Evolutionary conservation across 2,113 vertebrate species (phyloP), one percentile per base, ranked within the genome.

Genomic region (Pachyramphus minor): DNA sequence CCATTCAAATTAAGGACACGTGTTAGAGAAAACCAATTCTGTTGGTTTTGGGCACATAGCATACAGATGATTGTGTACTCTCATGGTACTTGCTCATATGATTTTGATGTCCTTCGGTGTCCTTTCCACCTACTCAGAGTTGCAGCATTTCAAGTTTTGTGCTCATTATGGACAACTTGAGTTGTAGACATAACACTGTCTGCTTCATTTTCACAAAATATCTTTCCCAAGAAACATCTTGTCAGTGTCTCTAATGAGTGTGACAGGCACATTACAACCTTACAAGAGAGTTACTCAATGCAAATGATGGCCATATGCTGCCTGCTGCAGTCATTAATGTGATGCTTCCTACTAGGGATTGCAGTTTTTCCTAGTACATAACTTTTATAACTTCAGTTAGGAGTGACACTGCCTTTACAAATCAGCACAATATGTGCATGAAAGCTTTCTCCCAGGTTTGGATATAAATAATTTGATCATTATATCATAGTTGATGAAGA

Each of bases 81-180:
- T 90, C 21, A 5, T 21, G 42, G 60, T 58, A n/a, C 49, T 59
- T 45, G 27, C 28, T 89, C 14, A 4, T 84, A 87, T 91, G 72
- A 23, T 68, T 94, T 92, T 79, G 68, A 44, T 92, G 49, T 10
- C 42, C 18, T 56, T 71, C 69, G 2, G 50, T 90, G 53, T 53
- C 72, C 55, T 96, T 84, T 73, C 59, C 31, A 53, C 33, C 18
- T 69, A 66, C n/a, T 66, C 55, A 2, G 5, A 73, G 68, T 62
- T 91, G 60, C 50, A 84, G 47, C n/a, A 55, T 81, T 85, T 94
- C 87, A 78, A 22, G 49, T 95, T 81, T 86, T 84, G 8, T 84
- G 62, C 37, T 74, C 41, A 5, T 74, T 73, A 37, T 44, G 28
- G 84, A 84, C 90, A 73, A 41, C 59, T 59, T 28, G 33, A 86